Evolutionary conservation across 2,797 vertebrate species (phyloP), one percentile per base, ranked within the genome.

Genomic region (Acropternis orthonyx): DNA sequence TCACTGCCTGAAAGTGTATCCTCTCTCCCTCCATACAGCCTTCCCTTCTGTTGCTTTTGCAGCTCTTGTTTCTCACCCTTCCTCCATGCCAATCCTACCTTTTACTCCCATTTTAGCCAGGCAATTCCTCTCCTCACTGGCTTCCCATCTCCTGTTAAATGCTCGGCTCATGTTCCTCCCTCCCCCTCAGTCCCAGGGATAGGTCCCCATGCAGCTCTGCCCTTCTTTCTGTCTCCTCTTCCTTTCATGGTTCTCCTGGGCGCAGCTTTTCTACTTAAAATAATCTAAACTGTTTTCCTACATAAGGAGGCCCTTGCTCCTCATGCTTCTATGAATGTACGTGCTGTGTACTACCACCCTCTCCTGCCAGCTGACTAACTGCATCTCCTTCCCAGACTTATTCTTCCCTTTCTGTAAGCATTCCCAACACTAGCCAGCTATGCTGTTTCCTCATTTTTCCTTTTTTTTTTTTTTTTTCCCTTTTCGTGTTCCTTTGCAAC

Each of bases 231-330:
- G 4, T 39, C 58, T 93, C 27, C 30, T 80, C 37, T 61, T 85
- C 51, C 26, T 75, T 15, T 0, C 23, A 13, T 37, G 4, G 7
- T 41, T 88, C 54, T 75, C 36, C n/a, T 69, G 3, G 0, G 6
- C 58, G n/a, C 18, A 78, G 30, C 8, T 85, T 92, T 92, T 76
- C 43, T 43, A 21, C 20, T 32, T 68, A 52, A 87, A 86, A 81
- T 75, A 44, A 48, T 32, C 9, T 34, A 51, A 54, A 6, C 5
- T 30, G 3, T 49, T 73, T 24, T 83, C 37, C 48, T 39, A 6
- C 16, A 7, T 5, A 23, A 83, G 18, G 28, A 62, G 2, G 13
- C 14, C 34, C 80, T 83, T 80, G 34, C n/a, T 69, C 30, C 32
- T 44, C 28, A 15, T 3, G 3, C 43, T 82, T 56, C 39, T 43